Percentiles rank a stretch among this genome's conserved stretches.
Evolutionary conservation across 2,113 vertebrate species (phyloP).

Genomic region (Aldabrachelys gigantea): DNA sequence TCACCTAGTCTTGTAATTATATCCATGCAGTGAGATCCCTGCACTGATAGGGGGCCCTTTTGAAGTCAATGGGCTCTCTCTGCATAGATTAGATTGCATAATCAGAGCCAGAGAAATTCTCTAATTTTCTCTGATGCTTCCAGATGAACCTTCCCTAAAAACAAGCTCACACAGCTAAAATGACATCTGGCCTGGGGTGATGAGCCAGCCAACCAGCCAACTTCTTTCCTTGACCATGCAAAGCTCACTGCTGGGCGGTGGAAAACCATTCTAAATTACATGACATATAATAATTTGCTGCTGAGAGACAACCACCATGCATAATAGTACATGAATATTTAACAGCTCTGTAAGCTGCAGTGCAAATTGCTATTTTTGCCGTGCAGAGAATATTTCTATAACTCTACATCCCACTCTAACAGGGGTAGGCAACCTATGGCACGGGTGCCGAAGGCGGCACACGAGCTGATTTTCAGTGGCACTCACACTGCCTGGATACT

Average conservation of each 20-base stretch:
- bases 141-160: not conserved
- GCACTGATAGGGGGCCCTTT: not conserved
- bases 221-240: not conserved
- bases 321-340: not conserved
- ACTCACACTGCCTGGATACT: too few relatives aligned
- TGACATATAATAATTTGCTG: not conserved
- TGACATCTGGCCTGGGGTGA: not conserved
- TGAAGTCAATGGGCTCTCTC: not conserved
- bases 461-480: too few relatives aligned
- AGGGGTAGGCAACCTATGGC: too few relatives aligned
- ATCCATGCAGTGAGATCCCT: not conserved
- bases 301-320: not conserved
- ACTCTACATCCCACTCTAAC: not conserved
- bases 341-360: not conserved
- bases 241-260: not conserved
- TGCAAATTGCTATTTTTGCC: not conserved
- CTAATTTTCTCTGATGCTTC: not conserved
- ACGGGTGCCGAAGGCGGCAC: too few relatives aligned
- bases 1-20: not conserved
- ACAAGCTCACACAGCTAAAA: not conserved
- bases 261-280: not conserved
- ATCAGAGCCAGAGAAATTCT: not conserved
- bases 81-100: not conserved
- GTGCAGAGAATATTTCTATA: not conserved
- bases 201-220: not conserved